Conservation (phyloP, 2,797 vertebrate genomes). For the Schizothorax lantsangensis region DNA sequence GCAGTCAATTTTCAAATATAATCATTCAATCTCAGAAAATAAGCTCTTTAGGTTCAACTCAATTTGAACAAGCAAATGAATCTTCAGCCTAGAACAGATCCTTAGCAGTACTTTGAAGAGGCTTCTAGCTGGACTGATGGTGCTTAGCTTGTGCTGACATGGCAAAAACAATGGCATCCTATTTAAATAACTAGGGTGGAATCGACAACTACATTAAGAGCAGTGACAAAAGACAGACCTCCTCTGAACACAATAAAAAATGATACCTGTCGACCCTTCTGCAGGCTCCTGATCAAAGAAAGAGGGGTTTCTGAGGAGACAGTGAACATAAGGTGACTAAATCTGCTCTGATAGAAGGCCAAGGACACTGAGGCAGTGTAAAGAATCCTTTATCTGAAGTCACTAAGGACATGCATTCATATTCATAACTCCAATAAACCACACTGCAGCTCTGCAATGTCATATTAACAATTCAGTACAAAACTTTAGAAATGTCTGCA, state of each 20-base stretch:
- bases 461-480: constrained; percentile 12
- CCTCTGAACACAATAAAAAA: constrained; percentile 34
- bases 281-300: constrained; percentile 13
- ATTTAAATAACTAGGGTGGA: constrained; percentile 29
- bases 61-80: constrained; percentile 33
- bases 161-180: constrained; percentile 29
- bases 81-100: constrained; percentile 4
- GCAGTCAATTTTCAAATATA: neutral
- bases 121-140: constrained; percentile 5
- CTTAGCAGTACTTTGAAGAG: neutral
- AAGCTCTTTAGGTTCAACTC: neutral
- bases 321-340: constrained; percentile 9
- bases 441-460: constrained; percentile 2
- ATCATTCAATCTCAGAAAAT: constrained; percentile 23
- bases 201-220: constrained; percentile 47
- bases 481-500: neutral
- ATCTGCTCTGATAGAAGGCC: constrained; percentile 5
- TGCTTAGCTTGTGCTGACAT: constrained; percentile 44
- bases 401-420: constrained; percentile 22
- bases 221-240: constrained; percentile 40
- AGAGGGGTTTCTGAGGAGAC: neutral
- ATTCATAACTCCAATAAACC: constrained; percentile 27
- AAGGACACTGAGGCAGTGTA: neutral
- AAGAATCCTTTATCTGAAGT: constrained; percentile 42
- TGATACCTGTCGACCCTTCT: constrained; percentile 5